Evolutionary conservation across 2,888 invertebrate species (phyloP).

Genomic region (Eupsilia transversa): DNA sequence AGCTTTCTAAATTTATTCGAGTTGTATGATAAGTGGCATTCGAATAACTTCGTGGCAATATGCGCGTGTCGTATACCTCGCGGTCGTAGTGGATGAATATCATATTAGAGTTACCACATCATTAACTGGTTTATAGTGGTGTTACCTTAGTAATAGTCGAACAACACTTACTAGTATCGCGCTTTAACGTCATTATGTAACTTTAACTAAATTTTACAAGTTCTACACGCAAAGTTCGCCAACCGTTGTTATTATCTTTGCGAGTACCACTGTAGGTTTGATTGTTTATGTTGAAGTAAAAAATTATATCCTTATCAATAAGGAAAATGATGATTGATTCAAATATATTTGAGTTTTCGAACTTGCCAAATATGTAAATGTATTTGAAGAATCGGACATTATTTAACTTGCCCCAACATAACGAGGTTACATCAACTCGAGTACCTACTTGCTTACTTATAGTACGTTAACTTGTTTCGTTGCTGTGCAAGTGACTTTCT

Average conservation of each 20-base stretch:
- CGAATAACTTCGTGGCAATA: conserved; percentile 73
- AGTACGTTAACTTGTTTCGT: conserved; percentile 86
- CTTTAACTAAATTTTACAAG: conserved; percentile 38
- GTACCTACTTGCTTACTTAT: conserved; percentile 82
- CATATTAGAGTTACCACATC: conserved; percentile 80
- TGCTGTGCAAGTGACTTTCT: conserved; percentile 88
- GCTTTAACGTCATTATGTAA: conserved; percentile 53
- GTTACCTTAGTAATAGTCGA: conserved; percentile 68
- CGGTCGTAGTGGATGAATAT: conserved; percentile 73
- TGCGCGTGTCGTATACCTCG: conserved; percentile 70
- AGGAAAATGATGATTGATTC: conserved; percentile 66
- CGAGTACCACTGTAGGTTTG: conserved; percentile 29
- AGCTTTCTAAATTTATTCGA: conserved; percentile 81
- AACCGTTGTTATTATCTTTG: conserved; percentile 25
- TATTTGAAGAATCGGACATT: conserved; percentile 77
- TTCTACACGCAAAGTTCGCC: conserved; percentile 25
- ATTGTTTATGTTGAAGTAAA: conserved; percentile 40
- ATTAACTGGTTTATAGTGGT: conserved; percentile 80
- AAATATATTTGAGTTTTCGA: conserved; percentile 61
- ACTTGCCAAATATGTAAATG: conserved; percentile 70
- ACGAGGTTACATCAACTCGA: conserved; percentile 86
- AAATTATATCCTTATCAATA: conserved; percentile 47
- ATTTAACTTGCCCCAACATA: conserved; percentile 82
- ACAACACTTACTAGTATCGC: conserved; percentile 56
- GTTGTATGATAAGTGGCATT: conserved; percentile 77